These are phyloP conservation scores for Himantopus leucocephalus DNA, from an alignment of 2,113 vertebrate genomes.

Conservation along the genomic window DNA sequence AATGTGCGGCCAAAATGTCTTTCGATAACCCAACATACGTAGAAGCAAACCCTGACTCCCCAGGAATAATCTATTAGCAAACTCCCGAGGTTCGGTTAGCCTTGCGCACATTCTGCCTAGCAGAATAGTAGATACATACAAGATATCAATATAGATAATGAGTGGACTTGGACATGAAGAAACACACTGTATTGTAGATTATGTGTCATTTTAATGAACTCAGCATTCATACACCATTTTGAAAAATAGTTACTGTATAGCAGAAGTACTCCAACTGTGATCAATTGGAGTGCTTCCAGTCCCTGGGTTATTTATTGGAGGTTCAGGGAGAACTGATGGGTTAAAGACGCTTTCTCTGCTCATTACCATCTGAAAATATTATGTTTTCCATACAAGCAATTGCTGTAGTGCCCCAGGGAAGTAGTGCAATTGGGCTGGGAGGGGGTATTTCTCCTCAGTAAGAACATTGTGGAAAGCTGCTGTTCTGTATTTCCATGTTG, in stretches of 20 bases:
- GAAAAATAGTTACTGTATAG: not conserved
- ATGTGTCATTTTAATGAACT: conserved; percentile 43
- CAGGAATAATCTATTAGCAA: not conserved
- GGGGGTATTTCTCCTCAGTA: not conserved
- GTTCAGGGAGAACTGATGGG: conserved; percentile 27
- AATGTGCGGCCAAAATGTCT: not conserved
- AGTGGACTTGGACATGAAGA: not conserved
- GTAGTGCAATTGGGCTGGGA: not conserved
- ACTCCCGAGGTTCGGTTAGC: not conserved
- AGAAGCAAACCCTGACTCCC: not conserved
- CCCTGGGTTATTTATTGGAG: conserved; percentile 21
- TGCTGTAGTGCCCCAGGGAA: conserved; percentile 47
- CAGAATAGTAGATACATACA: not conserved
- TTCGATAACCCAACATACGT: not conserved
- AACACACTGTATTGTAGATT: not conserved
- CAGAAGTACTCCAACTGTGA: conserved; percentile 42
- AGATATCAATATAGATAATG: not conserved
- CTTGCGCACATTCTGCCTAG: not conserved
- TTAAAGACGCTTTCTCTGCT: conserved; percentile 28
- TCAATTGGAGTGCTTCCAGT: conserved; percentile 29
- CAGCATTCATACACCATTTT: not conserved
- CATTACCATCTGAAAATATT: conserved; percentile 57
- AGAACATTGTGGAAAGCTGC: conserved; percentile 38
- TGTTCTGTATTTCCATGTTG: not conserved
- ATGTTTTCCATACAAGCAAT: conserved; percentile 30